These are phyloP conservation scores for Xiphophorus birchmanni DNA, from an alignment of 2,797 vertebrate genomes.

Conservation along the genomic window DNA sequence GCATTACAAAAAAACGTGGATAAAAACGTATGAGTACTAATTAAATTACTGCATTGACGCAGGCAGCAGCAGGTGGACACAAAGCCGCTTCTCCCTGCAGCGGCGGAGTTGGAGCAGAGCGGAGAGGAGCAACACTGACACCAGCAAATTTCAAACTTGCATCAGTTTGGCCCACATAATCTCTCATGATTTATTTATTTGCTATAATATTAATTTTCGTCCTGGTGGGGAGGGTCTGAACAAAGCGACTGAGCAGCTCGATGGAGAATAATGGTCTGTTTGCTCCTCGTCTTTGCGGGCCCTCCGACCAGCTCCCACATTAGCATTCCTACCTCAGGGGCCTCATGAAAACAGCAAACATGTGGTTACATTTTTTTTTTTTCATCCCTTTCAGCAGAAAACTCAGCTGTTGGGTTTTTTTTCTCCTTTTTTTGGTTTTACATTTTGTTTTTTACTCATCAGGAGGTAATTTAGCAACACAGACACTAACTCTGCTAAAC, in stretches of 20 bases:
- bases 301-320: constrained; percentile 35
- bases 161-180: constrained; percentile 49
- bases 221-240: constrained; percentile 26
- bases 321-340: constrained; percentile 17
- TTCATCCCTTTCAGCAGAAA: constrained; percentile 3
- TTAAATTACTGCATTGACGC: constrained; percentile 66
- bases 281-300: constrained; percentile 28
- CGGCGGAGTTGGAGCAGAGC: constrained; percentile 16
- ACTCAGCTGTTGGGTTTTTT: neutral
- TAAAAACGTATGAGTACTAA: constrained; percentile 47
- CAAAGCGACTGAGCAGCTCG: constrained; percentile 33
- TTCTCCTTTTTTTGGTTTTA: constrained; percentile 1
- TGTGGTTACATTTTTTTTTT: neutral
- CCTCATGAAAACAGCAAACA: constrained; percentile 32
- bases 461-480: neutral
- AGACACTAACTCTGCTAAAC: neutral
- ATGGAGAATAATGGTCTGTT: constrained; percentile 54
- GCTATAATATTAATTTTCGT: constrained; percentile 55
- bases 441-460: constrained; percentile 21
- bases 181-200: constrained; percentile 62
- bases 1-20: constrained; percentile 52
- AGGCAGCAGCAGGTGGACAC: constrained; percentile 28
- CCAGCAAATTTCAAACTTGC: constrained; percentile 35
- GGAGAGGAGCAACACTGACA: constrained; percentile 39
- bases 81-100: constrained; percentile 6